phyloP scores from a whole-genome alignment of 2,113 vertebrate species.

The Spea multiplicata region DNA sequence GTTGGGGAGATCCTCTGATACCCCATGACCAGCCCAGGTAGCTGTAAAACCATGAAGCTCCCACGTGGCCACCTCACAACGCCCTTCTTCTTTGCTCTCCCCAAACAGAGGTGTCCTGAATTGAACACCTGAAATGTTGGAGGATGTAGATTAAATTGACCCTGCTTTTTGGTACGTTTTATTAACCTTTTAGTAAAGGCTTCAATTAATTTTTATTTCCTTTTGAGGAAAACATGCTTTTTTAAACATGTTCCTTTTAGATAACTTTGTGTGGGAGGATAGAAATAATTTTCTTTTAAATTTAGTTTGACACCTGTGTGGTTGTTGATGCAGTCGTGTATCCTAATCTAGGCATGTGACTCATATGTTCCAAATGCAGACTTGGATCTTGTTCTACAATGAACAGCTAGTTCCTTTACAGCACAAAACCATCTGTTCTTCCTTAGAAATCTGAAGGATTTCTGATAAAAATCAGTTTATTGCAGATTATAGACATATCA shows the following conservation, averaged over 20 bases:
- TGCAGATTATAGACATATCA: constrained; percentile 7
- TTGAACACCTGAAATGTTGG: no score
- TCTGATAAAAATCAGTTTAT: constrained; percentile 20
- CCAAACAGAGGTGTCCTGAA: no score
- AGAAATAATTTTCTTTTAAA: constrained; percentile 25
- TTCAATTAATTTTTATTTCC: constrained; percentile 10
- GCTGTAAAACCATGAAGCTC: no score
- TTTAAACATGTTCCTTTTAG: constrained; percentile 24
- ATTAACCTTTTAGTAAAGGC: constrained; percentile 23
- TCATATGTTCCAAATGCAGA: constrained; percentile 36
- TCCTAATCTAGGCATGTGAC: constrained; percentile 28
- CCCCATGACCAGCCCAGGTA: no score
- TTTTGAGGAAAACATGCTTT: constrained; percentile 1
- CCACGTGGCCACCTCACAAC: no score
- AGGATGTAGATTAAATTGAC: no score
- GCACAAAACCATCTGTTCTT: constrained; percentile 26
- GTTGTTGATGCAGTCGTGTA: constrained; percentile 32
- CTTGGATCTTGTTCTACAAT: constrained; percentile 11
- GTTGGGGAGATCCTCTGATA: no score
- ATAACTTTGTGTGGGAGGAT: constrained; percentile 23
- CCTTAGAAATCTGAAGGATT: no score
- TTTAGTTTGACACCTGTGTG: constrained; percentile 44
- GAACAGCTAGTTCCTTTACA: neutral
- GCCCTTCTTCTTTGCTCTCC: no score
- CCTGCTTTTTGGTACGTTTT: neutral